These are phyloP conservation scores for Sinocyclocheilus anshuiensis DNA, from an alignment of 2,113 vertebrate species.

Conservation along the genomic window DNA sequence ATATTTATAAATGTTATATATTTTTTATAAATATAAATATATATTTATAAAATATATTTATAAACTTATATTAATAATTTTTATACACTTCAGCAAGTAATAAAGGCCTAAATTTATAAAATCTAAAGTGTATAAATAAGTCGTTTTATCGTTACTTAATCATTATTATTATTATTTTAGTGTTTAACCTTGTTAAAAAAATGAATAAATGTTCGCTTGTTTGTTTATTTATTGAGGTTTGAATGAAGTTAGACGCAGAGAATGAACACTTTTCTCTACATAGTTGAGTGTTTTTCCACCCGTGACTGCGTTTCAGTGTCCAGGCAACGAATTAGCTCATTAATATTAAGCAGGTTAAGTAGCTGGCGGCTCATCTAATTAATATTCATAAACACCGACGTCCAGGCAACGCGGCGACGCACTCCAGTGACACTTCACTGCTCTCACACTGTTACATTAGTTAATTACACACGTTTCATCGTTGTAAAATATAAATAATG, in stretches of 20 bases:
- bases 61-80: too few relatives aligned
- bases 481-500: not conserved
- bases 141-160: not conserved
- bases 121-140: not conserved
- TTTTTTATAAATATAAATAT: too few relatives aligned
- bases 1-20: too few relatives aligned
- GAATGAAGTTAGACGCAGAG: not conserved
- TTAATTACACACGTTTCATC: not conserved
- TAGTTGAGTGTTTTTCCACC: not conserved
- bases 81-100: too few relatives aligned
- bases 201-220: not conserved
- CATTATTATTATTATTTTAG: not conserved
- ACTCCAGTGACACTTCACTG: not conserved
- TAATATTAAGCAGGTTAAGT: not conserved
- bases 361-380: not conserved
- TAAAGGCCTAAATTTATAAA: too few relatives aligned
- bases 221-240: not conserved
- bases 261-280: not conserved
- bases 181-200: not conserved
- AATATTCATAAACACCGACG: conserved; percentile 2
- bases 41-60: too few relatives aligned
- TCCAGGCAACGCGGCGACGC: conserved; percentile 47
- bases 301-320: not conserved
- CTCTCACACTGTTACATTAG: not conserved
- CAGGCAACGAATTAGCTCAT: not conserved